Percentiles rank a stretch among this genome's conserved stretches.
Conservation (phyloP, 2,888 invertebrate genomes). For the Lymantria dispar region DNA sequence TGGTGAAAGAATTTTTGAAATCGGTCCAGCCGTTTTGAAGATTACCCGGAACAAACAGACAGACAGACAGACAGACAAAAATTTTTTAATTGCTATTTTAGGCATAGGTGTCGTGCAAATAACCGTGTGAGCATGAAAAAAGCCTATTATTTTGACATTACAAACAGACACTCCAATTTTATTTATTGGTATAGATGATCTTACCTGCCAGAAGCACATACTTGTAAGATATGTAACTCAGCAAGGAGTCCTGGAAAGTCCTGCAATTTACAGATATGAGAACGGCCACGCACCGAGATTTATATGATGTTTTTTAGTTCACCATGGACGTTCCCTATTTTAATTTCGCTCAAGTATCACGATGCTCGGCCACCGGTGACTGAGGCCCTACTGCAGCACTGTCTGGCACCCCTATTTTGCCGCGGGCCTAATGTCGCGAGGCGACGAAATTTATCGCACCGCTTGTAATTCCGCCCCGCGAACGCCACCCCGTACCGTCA, state of each 20-base stretch:
- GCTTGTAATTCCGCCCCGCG: constrained; percentile 74
- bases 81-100: too few relatives aligned
- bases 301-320: constrained; percentile 74
- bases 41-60: too few relatives aligned
- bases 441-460: constrained; percentile 79
- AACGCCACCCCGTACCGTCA: constrained; percentile 48
- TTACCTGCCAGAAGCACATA: constrained; percentile 47
- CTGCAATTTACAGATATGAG: constrained; percentile 60
- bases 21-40: too few relatives aligned
- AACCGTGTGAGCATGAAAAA: too few relatives aligned
- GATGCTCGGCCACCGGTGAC: constrained; percentile 36
- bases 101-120: too few relatives aligned
- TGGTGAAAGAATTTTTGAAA: too few relatives aligned
- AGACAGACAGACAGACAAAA: too few relatives aligned
- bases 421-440: constrained; percentile 71
- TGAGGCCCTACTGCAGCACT: constrained; percentile 28
- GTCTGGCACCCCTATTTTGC: constrained; percentile 55
- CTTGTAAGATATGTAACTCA: constrained; percentile 58
- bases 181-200: too few relatives aligned
- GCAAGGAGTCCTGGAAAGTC: constrained; percentile 57
- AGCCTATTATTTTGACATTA: too few relatives aligned
- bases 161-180: too few relatives aligned
- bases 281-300: constrained; percentile 56
- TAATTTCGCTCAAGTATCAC: constrained; percentile 71
- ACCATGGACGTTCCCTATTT: constrained; percentile 74